These are phyloP conservation scores for Anthoscopus minutus DNA, from an alignment of 2,113 vertebrate species.

Conservation along the genomic window DNA sequence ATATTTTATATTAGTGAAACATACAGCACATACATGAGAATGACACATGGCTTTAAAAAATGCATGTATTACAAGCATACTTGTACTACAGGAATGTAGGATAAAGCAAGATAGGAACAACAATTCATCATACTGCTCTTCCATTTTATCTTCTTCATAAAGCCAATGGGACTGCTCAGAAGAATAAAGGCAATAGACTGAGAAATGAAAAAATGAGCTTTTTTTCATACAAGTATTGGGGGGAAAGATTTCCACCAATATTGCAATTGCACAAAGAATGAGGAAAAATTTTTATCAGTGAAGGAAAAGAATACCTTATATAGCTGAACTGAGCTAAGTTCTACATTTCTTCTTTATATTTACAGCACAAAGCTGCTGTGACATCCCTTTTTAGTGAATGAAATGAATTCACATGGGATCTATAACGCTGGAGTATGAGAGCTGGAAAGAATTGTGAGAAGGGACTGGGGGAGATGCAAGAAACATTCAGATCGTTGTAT, in stretches of 20 bases:
- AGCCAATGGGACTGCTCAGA: not conserved
- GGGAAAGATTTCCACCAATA: not conserved
- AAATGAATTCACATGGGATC: not conserved
- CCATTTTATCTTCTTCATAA: not conserved
- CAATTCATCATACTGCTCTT: not conserved
- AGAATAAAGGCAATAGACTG: not conserved
- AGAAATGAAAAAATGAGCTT: not conserved
- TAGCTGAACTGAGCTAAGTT: not conserved
- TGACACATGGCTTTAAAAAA: not conserved
- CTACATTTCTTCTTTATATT: not conserved
- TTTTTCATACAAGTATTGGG: not conserved
- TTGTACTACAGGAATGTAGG: not conserved
- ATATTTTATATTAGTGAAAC: not conserved
- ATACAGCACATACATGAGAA: not conserved
- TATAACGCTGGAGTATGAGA: accelerated
- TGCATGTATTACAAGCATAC: not conserved
- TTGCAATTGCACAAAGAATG: not conserved
- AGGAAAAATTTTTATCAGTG: not conserved
- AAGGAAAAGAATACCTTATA: not conserved
- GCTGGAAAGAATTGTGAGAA: not conserved
- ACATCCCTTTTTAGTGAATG: not conserved
- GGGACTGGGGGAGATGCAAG: not conserved
- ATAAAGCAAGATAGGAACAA: not conserved
- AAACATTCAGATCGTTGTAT: not conserved
- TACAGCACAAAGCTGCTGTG: not conserved